Conservation (phyloP, 2,888 invertebrate genomes). For the Dryocosmus kuriphilus region DNA sequence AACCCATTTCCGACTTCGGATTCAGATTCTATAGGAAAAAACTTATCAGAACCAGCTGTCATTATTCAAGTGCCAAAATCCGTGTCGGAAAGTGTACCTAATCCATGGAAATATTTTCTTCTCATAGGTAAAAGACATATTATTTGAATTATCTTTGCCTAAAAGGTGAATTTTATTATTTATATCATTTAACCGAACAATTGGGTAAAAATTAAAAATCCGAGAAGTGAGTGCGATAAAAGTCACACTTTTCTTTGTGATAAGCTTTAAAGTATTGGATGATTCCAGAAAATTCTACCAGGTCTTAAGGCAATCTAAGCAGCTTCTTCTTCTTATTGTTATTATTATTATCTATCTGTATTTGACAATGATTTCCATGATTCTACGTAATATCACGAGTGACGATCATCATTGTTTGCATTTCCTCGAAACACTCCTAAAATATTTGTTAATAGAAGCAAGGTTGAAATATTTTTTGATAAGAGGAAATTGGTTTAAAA, state of each 20-base stretch:
- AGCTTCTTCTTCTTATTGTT: no score
- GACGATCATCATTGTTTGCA: slow-evolving; percentile 12
- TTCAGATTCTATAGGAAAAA: no score
- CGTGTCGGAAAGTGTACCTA: no score
- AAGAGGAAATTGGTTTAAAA: no score
- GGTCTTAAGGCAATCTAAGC: background rate
- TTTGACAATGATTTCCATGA: slow-evolving; percentile 12
- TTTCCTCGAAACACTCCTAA: background rate
- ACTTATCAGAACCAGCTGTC: no score
- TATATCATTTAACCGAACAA: background rate
- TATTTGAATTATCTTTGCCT: background rate
- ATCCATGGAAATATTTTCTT: background rate
- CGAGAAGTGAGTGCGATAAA: slow-evolving; percentile 19
- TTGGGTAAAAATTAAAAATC: background rate
- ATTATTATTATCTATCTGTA: slow-evolving; percentile 26
- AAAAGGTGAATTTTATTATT: background rate
- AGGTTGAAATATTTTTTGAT: background rate
- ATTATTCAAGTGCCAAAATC: no score
- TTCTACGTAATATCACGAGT: background rate
- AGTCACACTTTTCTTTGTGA: slow-evolving; percentile 24
- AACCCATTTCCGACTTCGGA: no score
- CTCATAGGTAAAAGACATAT: background rate
- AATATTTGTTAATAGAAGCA: background rate
- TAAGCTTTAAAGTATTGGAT: slow-evolving; percentile 9
- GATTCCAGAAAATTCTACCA: slow-evolving; percentile 18